Percentiles rank a stretch among this genome's conserved stretches.
phyloP scores from a whole-genome alignment of 2,888 invertebrate species.

The Agonopterix heracliana region DNA sequence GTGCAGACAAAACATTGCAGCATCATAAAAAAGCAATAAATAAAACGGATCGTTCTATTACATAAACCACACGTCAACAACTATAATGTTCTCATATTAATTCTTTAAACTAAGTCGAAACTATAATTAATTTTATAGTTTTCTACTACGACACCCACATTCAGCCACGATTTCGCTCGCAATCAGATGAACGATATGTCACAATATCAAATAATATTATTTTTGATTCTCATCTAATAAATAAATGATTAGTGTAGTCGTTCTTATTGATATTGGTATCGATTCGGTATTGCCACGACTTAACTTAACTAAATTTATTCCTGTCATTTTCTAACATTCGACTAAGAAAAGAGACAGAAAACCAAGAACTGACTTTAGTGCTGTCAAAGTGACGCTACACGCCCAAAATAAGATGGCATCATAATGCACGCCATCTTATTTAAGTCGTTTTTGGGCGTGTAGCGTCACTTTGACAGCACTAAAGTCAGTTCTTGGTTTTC shows the following conservation, averaged over 20 bases:
- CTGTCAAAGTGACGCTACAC: too few species aligned
- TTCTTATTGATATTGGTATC: background rate
- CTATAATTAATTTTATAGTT: slow-evolving; percentile 23
- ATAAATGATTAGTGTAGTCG: background rate
- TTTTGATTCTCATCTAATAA: slow-evolving; percentile 4
- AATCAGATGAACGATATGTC: slow-evolving; percentile 27
- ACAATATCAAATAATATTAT: slow-evolving; percentile 29
- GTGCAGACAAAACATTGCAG: slow-evolving; percentile 13
- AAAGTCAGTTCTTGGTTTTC: too few species aligned
- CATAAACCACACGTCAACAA: slow-evolving; percentile 21
- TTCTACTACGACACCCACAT: slow-evolving; percentile 27
- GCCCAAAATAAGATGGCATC: too few species aligned
- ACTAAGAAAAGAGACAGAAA: too few species aligned
- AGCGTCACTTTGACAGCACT: too few species aligned
- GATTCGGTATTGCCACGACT: too few species aligned
- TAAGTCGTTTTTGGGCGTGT: too few species aligned
- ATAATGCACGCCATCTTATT: too few species aligned
- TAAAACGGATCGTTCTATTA: slow-evolving; percentile 17
- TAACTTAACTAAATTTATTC: too few species aligned
- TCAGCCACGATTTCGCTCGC: slow-evolving; percentile 31
- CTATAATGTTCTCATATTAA: slow-evolving; percentile 18
- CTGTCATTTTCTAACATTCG: too few species aligned
- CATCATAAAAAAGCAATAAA: slow-evolving; percentile 12
- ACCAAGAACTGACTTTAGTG: too few species aligned
- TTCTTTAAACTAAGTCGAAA: slow-evolving; percentile 15